phyloP scores from a whole-genome alignment of 2,113 vertebrate genomes.

The Asarcornis scutulata region DNA sequence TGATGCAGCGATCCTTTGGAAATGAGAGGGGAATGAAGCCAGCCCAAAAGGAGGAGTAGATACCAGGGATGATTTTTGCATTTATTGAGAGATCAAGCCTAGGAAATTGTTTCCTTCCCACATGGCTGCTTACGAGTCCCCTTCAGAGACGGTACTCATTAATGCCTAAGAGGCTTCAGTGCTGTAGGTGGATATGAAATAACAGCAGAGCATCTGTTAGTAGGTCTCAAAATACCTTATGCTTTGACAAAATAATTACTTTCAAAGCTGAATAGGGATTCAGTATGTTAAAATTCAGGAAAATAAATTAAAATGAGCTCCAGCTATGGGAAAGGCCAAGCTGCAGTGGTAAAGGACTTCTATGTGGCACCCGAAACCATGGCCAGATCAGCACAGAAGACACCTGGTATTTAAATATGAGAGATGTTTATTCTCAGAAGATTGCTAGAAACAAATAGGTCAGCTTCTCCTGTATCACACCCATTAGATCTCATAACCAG shows the following conservation, averaged over 20 bases:
- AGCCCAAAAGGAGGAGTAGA: background rate
- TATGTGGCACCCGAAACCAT: too few relatives aligned
- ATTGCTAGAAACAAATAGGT: background rate
- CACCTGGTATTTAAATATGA: background rate
- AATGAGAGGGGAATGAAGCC: conserved; percentile 1
- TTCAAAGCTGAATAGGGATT: conserved; percentile 19
- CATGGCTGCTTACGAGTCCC: background rate
- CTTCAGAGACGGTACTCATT: background rate
- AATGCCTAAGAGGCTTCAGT: conserved; percentile 36
- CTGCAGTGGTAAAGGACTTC: background rate
- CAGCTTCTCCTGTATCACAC: background rate
- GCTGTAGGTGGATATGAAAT: conserved; percentile 29
- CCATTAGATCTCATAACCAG: background rate
- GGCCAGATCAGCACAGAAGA: background rate
- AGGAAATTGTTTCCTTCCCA: conserved; percentile 57
- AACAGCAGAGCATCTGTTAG: conserved; percentile 44
- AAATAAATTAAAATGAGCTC: background rate
- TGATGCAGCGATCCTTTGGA: background rate
- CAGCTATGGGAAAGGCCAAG: background rate
- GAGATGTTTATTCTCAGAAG: background rate
- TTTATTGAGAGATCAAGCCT: conserved; percentile 42
- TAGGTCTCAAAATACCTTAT: conserved; percentile 42
- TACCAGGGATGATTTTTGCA: background rate
- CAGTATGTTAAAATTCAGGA: background rate
- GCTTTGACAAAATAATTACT: conserved; percentile 46